Conservation (phyloP, 1,140 invertebrate genomes). For the Polyergus mexicanus region DNA sequence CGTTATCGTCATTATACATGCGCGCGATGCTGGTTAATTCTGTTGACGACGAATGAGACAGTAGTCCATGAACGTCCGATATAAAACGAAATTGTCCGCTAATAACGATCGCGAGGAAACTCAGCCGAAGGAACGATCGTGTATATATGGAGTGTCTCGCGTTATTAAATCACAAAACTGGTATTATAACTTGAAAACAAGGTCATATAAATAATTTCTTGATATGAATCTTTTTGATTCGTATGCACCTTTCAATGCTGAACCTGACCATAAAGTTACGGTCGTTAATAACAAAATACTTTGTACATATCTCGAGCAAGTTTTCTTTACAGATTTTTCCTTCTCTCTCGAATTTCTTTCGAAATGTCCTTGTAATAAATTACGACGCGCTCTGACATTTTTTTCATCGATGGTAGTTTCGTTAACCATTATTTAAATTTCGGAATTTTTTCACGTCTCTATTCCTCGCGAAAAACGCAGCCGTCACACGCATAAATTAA, state of each 20-base stretch:
- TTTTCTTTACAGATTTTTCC: neutral
- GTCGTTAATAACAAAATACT: neutral
- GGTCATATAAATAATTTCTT: neutral
- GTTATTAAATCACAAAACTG: constrained; percentile 2
- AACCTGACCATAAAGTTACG: too few relatives aligned
- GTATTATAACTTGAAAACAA: neutral
- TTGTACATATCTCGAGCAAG: too few relatives aligned
- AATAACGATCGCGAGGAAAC: neutral
- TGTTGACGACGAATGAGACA: constrained; percentile 25
- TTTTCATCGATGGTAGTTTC: neutral
- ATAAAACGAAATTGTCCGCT: neutral
- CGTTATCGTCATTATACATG: constrained; percentile 30
- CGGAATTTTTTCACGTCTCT: neutral
- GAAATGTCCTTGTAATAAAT: neutral
- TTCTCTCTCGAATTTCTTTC: too few relatives aligned
- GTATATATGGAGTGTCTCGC: neutral
- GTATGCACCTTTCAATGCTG: neutral
- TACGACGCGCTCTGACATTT: neutral
- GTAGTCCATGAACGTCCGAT: neutral
- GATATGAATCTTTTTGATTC: neutral
- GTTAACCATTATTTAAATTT: neutral
- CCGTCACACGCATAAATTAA: constrained; percentile 54
- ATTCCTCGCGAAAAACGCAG: constrained; percentile 19
- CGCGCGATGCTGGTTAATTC: neutral
- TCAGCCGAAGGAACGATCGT: neutral